These are phyloP conservation scores for Stenchaetothrips biformis DNA, from an alignment of 2,888 invertebrate genomes.

Conservation along the genomic window DNA sequence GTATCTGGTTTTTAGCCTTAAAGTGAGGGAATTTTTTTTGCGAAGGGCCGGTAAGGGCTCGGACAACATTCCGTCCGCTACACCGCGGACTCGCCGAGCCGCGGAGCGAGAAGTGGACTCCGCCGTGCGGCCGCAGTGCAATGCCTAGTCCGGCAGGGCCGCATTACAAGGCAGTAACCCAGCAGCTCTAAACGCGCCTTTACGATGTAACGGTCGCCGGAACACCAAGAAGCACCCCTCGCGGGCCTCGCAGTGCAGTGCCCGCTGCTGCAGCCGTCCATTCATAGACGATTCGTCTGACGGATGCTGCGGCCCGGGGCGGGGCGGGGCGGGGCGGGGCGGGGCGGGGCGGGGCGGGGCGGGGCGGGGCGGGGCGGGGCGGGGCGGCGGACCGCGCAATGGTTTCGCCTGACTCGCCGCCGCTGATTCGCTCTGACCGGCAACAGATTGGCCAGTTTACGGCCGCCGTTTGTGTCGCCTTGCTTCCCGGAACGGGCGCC, in stretches of 20 bases:
- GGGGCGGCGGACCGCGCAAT: background rate
- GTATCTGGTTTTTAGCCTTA: no score
- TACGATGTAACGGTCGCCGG: conserved; percentile 9
- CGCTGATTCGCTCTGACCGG: background rate
- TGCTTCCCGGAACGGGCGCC: no score
- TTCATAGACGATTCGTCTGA: background rate
- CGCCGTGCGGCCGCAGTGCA: background rate
- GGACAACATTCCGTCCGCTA: background rate
- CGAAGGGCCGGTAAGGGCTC: no score
- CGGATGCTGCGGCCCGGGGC: no score
- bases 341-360: no score
- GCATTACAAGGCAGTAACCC: background rate
- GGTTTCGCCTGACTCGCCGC: background rate
- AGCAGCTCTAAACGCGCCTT: conserved; percentile 7
- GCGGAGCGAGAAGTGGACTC: background rate
- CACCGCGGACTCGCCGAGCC: background rate
- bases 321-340: no score
- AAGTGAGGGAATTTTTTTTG: no score
- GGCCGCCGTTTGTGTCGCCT: no score
- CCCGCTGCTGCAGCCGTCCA: background rate
- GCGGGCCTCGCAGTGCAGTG: background rate
- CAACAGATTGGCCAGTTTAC: no score
- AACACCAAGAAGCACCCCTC: background rate
- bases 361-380: no score
- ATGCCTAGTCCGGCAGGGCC: background rate